These are phyloP conservation scores for Oncorhynchus masou DNA, from an alignment of 2,113 vertebrate genomes.

Conservation along the genomic window DNA sequence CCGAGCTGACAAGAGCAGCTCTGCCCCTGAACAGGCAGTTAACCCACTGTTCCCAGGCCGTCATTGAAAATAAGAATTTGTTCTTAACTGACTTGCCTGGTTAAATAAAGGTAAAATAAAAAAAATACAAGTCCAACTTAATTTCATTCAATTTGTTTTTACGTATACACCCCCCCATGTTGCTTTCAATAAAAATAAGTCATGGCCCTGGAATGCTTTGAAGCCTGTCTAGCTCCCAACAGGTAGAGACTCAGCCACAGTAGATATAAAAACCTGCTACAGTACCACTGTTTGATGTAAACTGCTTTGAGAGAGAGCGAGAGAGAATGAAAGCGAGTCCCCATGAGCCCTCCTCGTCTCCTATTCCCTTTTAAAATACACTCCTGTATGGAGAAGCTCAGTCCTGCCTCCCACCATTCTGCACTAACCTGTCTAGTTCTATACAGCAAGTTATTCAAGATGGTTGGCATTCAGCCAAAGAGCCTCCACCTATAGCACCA, in stretches of 20 bases:
- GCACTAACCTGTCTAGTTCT: no score
- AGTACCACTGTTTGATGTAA: background rate
- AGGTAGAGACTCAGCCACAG: background rate
- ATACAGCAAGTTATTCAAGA: conserved; percentile 12
- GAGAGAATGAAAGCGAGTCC: no score
- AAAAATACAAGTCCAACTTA: no score
- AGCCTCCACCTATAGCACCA: background rate
- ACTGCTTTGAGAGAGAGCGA: background rate
- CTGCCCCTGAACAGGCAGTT: no score
- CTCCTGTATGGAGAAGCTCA: background rate
- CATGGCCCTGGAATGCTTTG: background rate
- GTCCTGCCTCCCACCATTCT: background rate
- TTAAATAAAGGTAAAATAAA: no score
- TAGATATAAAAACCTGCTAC: background rate
- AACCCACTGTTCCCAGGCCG: no score
- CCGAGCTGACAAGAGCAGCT: no score
- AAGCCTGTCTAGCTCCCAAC: background rate
- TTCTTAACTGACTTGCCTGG: no score
- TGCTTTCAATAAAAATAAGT: background rate
- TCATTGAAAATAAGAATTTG: no score
- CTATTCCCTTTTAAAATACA: no score
- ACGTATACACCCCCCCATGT: background rate
- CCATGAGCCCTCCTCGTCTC: no score
- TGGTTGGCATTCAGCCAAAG: conserved; percentile 28
- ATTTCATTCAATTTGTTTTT: background rate